Base-by-base conservation (phyloP, 2,113 vertebrate genomes). In the Hyperopisus bebe region DNA sequence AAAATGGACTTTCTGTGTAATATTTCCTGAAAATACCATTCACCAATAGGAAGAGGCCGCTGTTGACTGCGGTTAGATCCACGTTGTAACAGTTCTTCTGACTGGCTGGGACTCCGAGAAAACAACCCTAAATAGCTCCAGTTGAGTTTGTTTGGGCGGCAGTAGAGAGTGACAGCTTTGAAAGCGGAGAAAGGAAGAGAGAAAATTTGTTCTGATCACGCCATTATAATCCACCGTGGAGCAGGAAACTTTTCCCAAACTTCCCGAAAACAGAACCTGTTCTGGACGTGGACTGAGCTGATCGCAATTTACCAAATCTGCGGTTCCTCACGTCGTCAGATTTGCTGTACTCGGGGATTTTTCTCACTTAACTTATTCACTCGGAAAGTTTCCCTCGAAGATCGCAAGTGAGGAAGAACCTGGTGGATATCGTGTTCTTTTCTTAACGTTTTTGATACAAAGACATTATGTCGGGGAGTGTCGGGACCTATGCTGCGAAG, bases 401-500 rank as follows among this genome's bases (percentile, higher is more conserved):
- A 31, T 39, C 39, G 53, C 58, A 4, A 50, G 83, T 44, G 42
- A 27, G 11, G 17, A 51, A 53, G 66, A 58, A 11, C 46, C 55
- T 13, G 58, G 19, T 21, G 47, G 21, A 88, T 88, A 86, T 89
- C 42, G 44, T 87, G 11, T 66, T 89, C 89, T 39, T 89, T 84
- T 88, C 44, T 51, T 58, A 19, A 87, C 89, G 91, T 90, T 58
- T 31, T 8, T 0, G 47, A 55, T 19, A 42, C 3, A 89, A 42
- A 6, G 4, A 47, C 88, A 91, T n/a, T 89, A 95, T 95, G 95
- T 87, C 94, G 92, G 77, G 90, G 48, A 94, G 91, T 90, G 91
- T 92, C 17, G 92, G 94, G 39, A 93, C 93, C 2, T 96, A 96
- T 89, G 95, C 95, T 1, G 94, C 87, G 39, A 96, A 95, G 94